Evolutionary conservation across 2,797 vertebrate species (phyloP).

Genomic region (Dromococcyx pavoninus): DNA sequence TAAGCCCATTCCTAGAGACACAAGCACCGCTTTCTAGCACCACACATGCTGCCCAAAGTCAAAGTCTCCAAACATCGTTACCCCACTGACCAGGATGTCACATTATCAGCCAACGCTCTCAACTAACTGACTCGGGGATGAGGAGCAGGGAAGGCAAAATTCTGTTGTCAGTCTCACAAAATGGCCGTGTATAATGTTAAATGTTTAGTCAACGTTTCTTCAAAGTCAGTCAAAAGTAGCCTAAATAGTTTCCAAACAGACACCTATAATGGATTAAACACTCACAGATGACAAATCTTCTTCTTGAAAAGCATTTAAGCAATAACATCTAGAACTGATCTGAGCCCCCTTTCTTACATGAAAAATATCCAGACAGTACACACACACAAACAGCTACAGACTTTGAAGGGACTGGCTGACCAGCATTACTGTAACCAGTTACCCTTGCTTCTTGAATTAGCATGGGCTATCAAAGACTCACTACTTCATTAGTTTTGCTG

Average conservation of each 20-base stretch:
- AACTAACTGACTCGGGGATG: accelerated
- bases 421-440: neutral
- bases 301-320: constrained; percentile 1
- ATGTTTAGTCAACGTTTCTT: constrained; percentile 2
- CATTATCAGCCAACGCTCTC: neutral
- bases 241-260: constrained; percentile 29
- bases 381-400: neutral
- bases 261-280: neutral
- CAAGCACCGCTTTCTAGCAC: neutral
- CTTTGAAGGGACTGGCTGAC: neutral
- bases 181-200: neutral
- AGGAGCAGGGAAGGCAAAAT: neutral
- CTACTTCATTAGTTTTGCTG: constrained; percentile 20
- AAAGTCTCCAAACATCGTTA: accelerated
- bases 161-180: neutral
- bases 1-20: neutral
- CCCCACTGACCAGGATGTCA: neutral
- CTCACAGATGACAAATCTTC: neutral
- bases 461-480: neutral
- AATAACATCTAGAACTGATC: neutral
- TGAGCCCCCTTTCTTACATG: neutral
- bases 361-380: neutral
- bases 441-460: neutral
- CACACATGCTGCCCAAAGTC: neutral
- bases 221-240: constrained; percentile 14